Evolutionary conservation across 2,797 vertebrate species (phyloP).

Genomic region (Cheirogaleus major): DNA sequence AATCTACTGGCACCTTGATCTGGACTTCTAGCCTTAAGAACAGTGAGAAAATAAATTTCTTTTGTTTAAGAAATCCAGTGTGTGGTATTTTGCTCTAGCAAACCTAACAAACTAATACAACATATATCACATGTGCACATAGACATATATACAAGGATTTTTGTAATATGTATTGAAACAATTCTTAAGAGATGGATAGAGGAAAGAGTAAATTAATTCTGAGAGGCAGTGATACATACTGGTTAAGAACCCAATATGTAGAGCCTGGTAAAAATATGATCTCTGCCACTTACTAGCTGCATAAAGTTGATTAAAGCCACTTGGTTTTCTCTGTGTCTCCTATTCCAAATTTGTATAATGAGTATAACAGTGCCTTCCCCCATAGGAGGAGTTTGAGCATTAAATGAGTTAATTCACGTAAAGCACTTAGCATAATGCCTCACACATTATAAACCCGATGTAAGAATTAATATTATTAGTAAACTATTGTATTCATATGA

Average conservation of each 20-base stretch:
- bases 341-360: neutral
- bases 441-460: neutral
- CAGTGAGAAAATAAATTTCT: neutral
- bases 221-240: neutral
- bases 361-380: neutral
- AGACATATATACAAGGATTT: neutral
- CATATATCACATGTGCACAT: neutral
- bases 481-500: neutral
- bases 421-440: neutral
- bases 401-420: neutral
- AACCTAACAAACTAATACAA: neutral
- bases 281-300: neutral
- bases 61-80: neutral
- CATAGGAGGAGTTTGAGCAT: neutral
- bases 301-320: neutral
- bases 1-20: neutral
- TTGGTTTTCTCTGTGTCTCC: neutral
- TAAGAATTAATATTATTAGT: neutral
- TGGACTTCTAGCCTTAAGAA: neutral
- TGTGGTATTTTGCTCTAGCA: neutral
- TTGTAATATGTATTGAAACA: neutral
- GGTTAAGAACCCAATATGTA: neutral
- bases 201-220: neutral
- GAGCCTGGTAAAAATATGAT: neutral
- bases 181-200: neutral